Base-by-base conservation (phyloP, 2,113 vertebrate genomes). In the Cromileptes altivelis region DNA sequence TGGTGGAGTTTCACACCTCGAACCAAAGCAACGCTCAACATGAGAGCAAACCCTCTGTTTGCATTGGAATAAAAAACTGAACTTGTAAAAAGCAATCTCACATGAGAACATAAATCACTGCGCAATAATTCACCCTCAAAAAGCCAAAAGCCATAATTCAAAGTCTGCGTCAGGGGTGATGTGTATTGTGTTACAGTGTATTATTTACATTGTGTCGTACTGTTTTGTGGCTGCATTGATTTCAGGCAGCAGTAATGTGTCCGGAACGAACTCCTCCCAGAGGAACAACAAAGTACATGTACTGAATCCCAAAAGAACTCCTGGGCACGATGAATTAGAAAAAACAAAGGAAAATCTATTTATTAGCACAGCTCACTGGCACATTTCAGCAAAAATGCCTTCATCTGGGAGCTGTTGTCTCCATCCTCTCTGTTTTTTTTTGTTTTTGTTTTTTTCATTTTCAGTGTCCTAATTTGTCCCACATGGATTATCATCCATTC, bases 381-480 rank as follows among this genome's bases (percentile, higher is more conserved):
- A 73, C 58, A 70, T 71, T 82, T 80, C 53, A 55, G 45, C 21
- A 68, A 42, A 78, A 78, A 75, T 10, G 52, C 65, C 37, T 55
- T 78, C 73, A 75, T 67, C 67, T 14, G 57, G 53, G 14, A 2
- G 21, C 19, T 19, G 25, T 57, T 76, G 49, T 74, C 50, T 78
- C 47, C 12, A 6, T 52, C 18, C 33, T 62, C 23, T 61, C 7
- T 52, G 50, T 0, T 14, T 49, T 47, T 13, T 49, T 15, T 49
- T 45, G 42, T 45, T 27, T 50, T 37, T 37, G 6, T 37, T 37
- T 64, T 21, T 76, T 85, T 42, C 13, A 21, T 61, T 61, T 70
- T 79, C 56, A 15, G 19, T 82, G 76, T 78, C 68, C 85, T 78
- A 80, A 91, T 91, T 89, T 89, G 75, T 87, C 88, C 80, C 84